Evolutionary conservation across 2,113 vertebrate genomes (phyloP).

Genomic region (Bujurquina vittata): DNA sequence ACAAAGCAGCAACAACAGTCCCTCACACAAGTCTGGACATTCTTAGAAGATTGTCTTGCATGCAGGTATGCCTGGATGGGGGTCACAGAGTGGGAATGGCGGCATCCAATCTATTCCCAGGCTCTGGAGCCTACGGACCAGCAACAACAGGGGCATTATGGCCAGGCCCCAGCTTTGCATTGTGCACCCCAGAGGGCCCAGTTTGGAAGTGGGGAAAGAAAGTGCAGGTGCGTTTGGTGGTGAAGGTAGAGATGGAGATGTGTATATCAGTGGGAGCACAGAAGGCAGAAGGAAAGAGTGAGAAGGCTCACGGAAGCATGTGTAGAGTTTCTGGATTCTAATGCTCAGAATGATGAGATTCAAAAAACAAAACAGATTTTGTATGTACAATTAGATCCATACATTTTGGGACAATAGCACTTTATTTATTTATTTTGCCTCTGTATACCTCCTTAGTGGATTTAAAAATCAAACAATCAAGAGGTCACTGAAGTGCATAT

Average conservation of each 20-base stretch:
- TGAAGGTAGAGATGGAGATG: conserved; percentile 41
- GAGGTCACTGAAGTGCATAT: neutral
- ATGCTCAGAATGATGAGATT: conserved; percentile 5
- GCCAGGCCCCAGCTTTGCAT: conserved; percentile 48
- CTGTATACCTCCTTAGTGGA: neutral
- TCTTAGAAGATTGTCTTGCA: conserved; percentile 78
- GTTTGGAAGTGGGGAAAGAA: conserved; percentile 21
- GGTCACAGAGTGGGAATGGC: conserved; percentile 55
- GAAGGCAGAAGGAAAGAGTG: conserved; percentile 9
- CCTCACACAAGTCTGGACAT: conserved; percentile 60
- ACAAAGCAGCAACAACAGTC: conserved; percentile 58
- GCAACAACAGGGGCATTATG: conserved; percentile 77
- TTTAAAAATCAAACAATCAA: neutral
- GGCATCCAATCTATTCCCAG: conserved; percentile 71
- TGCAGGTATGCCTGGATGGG: conserved; percentile 60
- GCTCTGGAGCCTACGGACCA: conserved; percentile 49
- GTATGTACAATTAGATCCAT: too few species aligned
- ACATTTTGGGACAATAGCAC: too few species aligned
- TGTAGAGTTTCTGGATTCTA: conserved; percentile 20
- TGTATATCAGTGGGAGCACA: neutral
- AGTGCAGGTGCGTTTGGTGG: conserved; percentile 42
- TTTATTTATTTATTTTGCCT: too few species aligned
- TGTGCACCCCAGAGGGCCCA: conserved; percentile 39
- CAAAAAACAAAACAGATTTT: too few species aligned
- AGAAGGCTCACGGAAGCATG: conserved; percentile 20